These are phyloP conservation scores for Colius striatus DNA, from an alignment of 2,113 vertebrate genomes.

Conservation along the genomic window DNA sequence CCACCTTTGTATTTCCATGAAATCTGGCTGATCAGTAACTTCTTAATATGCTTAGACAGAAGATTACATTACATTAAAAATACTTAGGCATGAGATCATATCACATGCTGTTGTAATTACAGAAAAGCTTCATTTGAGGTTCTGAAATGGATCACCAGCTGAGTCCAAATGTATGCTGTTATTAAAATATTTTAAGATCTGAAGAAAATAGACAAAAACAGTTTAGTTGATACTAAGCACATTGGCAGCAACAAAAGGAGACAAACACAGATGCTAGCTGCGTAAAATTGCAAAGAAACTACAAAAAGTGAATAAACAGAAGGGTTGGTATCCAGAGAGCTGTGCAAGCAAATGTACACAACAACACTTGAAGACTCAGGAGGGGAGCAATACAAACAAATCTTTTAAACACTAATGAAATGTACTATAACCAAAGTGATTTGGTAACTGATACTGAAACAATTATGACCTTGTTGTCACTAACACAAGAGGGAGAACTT, in stretches of 20 bases:
- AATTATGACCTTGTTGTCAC: neutral
- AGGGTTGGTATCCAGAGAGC: neutral
- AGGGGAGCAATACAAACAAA: neutral
- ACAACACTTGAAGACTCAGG: neutral
- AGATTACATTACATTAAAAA: neutral
- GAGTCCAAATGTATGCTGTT: neutral
- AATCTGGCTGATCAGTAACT: neutral
- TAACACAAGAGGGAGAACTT: neutral
- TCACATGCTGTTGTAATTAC: neutral
- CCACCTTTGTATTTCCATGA: neutral
- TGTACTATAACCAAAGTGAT: accelerated
- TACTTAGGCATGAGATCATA: neutral
- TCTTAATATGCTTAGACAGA: neutral
- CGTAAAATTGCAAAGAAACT: neutral
- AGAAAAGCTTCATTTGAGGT: neutral
- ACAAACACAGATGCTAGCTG: neutral
- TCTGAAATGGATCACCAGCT: neutral
- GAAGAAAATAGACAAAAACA: neutral
- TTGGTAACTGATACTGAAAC: neutral
- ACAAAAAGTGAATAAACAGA: neutral
- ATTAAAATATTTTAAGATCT: neutral
- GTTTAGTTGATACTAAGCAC: neutral
- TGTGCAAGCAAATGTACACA: neutral
- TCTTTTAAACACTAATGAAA: neutral
- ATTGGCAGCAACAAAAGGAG: neutral